Evolutionary conservation across 1,140 invertebrate genomes (phyloP).

Genomic region (Chironomus striatipennis): DNA sequence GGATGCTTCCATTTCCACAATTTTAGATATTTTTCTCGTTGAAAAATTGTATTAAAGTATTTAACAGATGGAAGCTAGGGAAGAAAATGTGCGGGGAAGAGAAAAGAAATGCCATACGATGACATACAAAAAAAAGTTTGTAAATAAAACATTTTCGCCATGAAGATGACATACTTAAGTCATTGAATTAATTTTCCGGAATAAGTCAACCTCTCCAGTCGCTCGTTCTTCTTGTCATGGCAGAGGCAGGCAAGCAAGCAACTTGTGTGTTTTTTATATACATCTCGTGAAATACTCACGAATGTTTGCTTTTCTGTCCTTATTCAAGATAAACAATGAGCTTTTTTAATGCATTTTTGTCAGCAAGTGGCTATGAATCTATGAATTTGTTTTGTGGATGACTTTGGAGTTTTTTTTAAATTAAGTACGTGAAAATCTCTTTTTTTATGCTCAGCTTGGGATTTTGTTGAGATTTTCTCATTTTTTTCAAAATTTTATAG

Average conservation of each 20-base stretch:
- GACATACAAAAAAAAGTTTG: neutral
- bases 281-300: no score
- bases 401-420: neutral
- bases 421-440: no score
- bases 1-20: slow-evolving; percentile 1
- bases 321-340: neutral
- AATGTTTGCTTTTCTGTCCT: no score
- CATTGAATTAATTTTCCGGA: slow-evolving; percentile 3
- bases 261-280: no score
- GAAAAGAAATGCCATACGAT: no score
- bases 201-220: neutral
- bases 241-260: no score
- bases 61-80: neutral
- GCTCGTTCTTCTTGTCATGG: neutral
- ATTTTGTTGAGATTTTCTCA: no score
- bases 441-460: no score
- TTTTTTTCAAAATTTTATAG: no score
- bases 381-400: neutral
- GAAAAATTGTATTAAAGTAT: neutral
- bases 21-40: neutral
- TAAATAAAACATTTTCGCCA: neutral
- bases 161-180: neutral
- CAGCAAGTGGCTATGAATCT: neutral
- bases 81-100: no score
- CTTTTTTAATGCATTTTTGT: neutral